Evolutionary conservation across 2,888 invertebrate genomes (phyloP), one percentile per base, ranked within the genome.

Genomic region (Acanthococcus lagerstroemiae): DNA sequence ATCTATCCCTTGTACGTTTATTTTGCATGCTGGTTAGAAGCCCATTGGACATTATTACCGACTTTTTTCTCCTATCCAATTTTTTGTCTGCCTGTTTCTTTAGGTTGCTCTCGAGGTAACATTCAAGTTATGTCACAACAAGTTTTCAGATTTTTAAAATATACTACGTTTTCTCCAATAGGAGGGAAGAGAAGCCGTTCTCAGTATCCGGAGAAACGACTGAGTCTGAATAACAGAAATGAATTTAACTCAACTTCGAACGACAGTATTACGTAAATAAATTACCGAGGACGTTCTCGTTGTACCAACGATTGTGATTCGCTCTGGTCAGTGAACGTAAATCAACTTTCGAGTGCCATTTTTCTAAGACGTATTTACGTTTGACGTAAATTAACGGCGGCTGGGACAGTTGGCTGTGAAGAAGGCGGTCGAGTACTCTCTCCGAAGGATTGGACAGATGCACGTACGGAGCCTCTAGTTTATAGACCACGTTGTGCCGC

Each of bases 401-500:
- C 9, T 63, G 63, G 17, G 52, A 63, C 9, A 63, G 54, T 21
- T 63, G 63, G n/a, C 63, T 52, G 17, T 50, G 37, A 22, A 63
- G 30, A 9, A 44, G 26, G n/a, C 52, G 54, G 24, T 63, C 54
- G 21, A 21, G 24, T 24, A 63, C 21, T 54, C n/a, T 27, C 54
- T 63, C 63, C 9, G 24, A 21, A 1, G 63, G 63, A 52, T 63
- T 63, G 22, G 63, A 50, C n/a, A 63, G 22, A 22, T 50, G 50
- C 21, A 54, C 22, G 15, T 54, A 21, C 7, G 54, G 12, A 2
- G 63, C 52, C 15, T 63, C 63, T 52, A 44, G 30, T 54, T 63
- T 63, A 44, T 63, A 63, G 6, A 63, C 63, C 3, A 63, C 44
- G 17, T 37, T 63, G 44, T 63, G 63, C n/a, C 52, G 52, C 63